phyloP scores from a whole-genome alignment of 2,888 invertebrate species.

The Ditula angustiorana region DNA sequence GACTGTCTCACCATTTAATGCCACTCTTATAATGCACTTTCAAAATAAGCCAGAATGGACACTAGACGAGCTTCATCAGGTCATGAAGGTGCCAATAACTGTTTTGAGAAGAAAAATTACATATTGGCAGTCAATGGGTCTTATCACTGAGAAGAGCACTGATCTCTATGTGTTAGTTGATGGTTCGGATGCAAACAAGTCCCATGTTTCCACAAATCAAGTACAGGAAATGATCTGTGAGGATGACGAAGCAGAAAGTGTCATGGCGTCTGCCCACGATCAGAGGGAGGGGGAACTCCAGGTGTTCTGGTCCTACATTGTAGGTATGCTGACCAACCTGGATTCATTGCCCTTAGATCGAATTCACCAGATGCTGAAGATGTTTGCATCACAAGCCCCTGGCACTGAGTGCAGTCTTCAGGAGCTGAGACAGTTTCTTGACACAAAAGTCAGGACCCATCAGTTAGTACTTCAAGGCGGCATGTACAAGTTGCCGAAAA shows the following conservation, averaged over 20 bases:
- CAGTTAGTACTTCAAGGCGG: conserved; percentile 94
- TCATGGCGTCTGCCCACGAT: conserved; percentile 97
- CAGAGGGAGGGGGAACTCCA: conserved; percentile 97
- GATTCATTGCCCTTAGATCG: conserved; percentile 96
- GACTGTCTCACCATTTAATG: conserved; percentile 96
- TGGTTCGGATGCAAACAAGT: conserved; percentile 81
- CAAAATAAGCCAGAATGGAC: conserved; percentile 95
- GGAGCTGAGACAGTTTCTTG: conserved; percentile 95
- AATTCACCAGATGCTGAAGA: conserved; percentile 98
- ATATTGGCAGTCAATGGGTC: conserved; percentile 97
- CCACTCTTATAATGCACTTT: conserved; percentile 97
- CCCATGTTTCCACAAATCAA: conserved; percentile 83
- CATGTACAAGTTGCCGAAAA: conserved; percentile 94
- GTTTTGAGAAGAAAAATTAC: conserved; percentile 94
- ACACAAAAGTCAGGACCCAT: conserved; percentile 96
- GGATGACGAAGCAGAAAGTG: conserved; percentile 96
- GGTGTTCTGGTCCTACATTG: conserved; percentile 98
- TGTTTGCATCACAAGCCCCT: conserved; percentile 98
- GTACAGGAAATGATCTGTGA: conserved; percentile 90
- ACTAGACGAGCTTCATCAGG: conserved; percentile 93
- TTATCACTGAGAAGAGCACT: conserved; percentile 90
- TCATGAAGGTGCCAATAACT: conserved; percentile 95
- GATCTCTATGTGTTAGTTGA: conserved; percentile 92
- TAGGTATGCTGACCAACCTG: conserved; percentile 98
- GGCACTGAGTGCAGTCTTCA: conserved; percentile 95